Conservation (phyloP, 2,113 vertebrate species). For the Apteryx mantelli region DNA sequence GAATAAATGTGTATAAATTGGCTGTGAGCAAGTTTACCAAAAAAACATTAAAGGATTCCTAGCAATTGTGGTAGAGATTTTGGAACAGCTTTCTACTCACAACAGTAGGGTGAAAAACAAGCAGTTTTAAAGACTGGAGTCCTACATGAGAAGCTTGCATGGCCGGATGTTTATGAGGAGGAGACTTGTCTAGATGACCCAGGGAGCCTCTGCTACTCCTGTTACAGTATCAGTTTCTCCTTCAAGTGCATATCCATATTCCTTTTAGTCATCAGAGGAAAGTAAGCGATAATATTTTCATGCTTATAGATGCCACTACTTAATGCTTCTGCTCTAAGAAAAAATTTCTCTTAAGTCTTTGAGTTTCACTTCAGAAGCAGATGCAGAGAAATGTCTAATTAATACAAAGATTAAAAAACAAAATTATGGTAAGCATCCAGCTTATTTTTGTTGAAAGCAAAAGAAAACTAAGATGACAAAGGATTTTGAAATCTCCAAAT, state of each 20-base stretch:
- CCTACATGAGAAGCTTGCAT: neutral
- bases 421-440: neutral
- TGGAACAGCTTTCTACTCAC: neutral
- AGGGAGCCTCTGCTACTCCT: neutral
- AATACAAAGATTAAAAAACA: neutral
- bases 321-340: neutral
- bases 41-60: neutral
- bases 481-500: neutral
- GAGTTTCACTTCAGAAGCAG: neutral
- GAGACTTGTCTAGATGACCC: neutral
- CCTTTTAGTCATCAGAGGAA: neutral
- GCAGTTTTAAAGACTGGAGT: neutral
- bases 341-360: neutral
- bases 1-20: neutral
- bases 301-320: neutral
- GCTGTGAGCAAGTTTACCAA: neutral
- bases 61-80: neutral
- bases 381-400: neutral
- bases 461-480: neutral
- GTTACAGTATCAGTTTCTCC: neutral
- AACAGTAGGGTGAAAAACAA: neutral
- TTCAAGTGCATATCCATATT: neutral
- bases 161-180: neutral
- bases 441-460: neutral
- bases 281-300: neutral